Base-by-base conservation (phyloP, 2,888 invertebrate genomes). In the Nomada hirtipes region DNA sequence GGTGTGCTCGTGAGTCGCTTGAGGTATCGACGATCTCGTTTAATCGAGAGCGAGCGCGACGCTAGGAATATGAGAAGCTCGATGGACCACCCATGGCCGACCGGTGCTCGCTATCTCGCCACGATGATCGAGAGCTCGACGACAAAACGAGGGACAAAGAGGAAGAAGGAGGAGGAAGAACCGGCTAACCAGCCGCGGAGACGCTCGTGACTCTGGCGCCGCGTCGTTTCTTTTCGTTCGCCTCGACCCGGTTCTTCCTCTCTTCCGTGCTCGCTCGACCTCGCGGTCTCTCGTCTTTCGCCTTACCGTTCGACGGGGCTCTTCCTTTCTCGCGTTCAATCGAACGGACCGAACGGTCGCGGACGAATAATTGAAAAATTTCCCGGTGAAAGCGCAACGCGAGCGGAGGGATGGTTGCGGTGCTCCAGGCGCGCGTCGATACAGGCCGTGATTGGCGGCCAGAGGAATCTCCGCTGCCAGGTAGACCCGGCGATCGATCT, bases 61-160 rank as follows among this genome's bases (percentile, higher is more conserved):
- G 85, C 64, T 82, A 74, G 75, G 85, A 84, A 85, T 85, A 85
- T 85, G 84, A 85, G 84, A 82, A 65, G 84, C 69, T 55, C n/a
- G 72, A 76, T 36, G 72, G 85, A 85, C 85, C 85, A 85, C 85
- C 85, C 85, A 78, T 78, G 78, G 42, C 75, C 44, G 60, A 59
- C 15, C 69, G 26, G 42, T 10, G 67, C 29, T n/a, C 64, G 70
- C 77, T 84, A 83, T 84, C 84, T 74, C 75, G 73, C 50, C 77
- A 76, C 74, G 84, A 81, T 80, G 80, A 84, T 83, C 80, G 83
- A 77, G 81, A 76, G 74, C 53, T 50, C 57, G 63, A 36, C 65
- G 83, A 84, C 75, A 81, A 82, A 83, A 82, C 82, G 73, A 82
- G 26, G 23, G 57, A 55, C 65, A 75, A 83, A 59, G 36, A 36